These are phyloP conservation scores for Ateles fusciceps DNA, from an alignment of 2,797 vertebrate species.

Conservation along the genomic window DNA sequence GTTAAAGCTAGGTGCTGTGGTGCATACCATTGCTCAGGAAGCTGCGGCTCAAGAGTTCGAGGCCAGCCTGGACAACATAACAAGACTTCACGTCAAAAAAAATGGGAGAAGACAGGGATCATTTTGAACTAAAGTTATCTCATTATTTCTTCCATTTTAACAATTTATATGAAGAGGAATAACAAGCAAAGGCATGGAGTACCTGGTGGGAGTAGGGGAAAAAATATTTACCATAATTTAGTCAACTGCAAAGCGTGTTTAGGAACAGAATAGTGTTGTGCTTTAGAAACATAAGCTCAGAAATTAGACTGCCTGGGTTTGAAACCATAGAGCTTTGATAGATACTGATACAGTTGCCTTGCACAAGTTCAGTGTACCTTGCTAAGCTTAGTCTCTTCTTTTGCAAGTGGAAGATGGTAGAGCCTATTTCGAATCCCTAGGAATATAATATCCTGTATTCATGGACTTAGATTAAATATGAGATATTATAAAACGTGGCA, in stretches of 20 bases:
- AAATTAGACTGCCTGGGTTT: background rate
- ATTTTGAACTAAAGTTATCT: slow-evolving; percentile 31
- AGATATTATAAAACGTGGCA: slow-evolving; percentile 4
- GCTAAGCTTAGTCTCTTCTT: background rate
- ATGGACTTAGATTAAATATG: slow-evolving; percentile 2
- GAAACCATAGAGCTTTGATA: background rate
- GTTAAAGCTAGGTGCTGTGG: background rate
- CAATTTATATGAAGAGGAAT: slow-evolving; percentile 8
- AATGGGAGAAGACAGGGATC: background rate
- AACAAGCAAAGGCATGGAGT: background rate
- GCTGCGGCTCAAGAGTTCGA: background rate
- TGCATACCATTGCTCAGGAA: background rate
- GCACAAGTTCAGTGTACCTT: background rate
- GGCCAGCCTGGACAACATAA: background rate
- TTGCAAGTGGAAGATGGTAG: background rate
- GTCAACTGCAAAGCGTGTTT: background rate
- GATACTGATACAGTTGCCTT: background rate
- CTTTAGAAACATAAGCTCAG: background rate
- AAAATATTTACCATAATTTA: background rate
- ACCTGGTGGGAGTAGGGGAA: background rate
- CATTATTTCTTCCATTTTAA: slow-evolving; percentile 29
- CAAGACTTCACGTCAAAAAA: background rate
- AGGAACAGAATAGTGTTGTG: background rate
- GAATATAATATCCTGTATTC: background rate
- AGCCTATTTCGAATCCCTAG: background rate